Base-by-base conservation (phyloP, 2,113 vertebrate species). In the Antigone vipio region DNA sequence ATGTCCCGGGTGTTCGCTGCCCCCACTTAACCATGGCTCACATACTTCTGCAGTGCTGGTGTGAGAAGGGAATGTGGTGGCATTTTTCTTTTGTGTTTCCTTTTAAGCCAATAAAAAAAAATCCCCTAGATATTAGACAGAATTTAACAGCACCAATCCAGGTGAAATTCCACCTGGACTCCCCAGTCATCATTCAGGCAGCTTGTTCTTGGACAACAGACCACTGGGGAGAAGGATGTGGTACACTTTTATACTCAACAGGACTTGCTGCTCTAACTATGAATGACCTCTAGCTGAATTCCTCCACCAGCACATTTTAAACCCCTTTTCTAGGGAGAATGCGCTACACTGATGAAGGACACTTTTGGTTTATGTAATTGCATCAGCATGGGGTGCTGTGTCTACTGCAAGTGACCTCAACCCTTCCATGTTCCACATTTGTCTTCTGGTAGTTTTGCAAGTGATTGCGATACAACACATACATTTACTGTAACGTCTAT, bases 111-210 rank as follows among this genome's bases (percentile, higher is more conserved):
- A 7, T 56, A 9, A 75, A 60, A 59, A 72, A 9, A 72, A 9
- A 2, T 0, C 1, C 5, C 14, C 18, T 29, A 44, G 11, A 38
- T 72, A 35, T 8, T 4, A 59, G 45, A 73, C 7, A 21, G 52
- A 72, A 50, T 67, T 80, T 60, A 60, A 53, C 24, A 67, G 75
- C 24, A 55, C n/a, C 34, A 30, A 12, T 9, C 34, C n/a, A 35
- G 45, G 20, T 60, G 45, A 47, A 35, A 73, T 55, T 74, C 53
- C 14, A 53, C 53, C 53, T 27, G 23, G 34, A 21, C 38, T 66
- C 34, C 52, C 45, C 52, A 79, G 66, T 40, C 59, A 40, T n/a
- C 35, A 29, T 52, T 72, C 50, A 73, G 58, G 32, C 50, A 85
- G 22, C 18, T 34, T 52, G 30, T 59, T 91, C 52, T 21, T 68